Evolutionary conservation across 2,888 invertebrate genomes (phyloP).

Genomic region (Aphidius colemani): DNA sequence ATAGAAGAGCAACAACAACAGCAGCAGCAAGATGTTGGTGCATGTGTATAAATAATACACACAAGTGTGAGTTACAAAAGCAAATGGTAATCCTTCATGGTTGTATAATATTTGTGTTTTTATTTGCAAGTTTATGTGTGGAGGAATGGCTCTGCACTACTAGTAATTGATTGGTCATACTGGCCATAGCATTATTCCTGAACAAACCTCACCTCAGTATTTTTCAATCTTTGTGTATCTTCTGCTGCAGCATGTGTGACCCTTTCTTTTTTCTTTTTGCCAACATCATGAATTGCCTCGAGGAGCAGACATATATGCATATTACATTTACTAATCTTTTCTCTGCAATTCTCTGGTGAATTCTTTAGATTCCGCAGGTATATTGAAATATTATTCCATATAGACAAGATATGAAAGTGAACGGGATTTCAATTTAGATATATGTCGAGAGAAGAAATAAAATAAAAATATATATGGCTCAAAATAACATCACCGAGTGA

Average conservation of each 20-base stretch:
- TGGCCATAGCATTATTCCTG: slow-evolving; percentile 53
- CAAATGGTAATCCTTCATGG: slow-evolving; percentile 55
- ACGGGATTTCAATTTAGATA: slow-evolving; percentile 20
- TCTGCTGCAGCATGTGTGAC: no score
- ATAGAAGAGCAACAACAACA: slow-evolving; percentile 3
- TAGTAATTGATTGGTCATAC: slow-evolving; percentile 61
- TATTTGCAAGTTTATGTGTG: slow-evolving; percentile 42
- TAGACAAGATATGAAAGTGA: slow-evolving; percentile 17
- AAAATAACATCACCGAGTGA: background rate
- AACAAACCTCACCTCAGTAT: slow-evolving; percentile 40
- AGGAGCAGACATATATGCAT: slow-evolving; percentile 17
- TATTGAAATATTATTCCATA: slow-evolving; percentile 20
- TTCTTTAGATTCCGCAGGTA: slow-evolving; percentile 15
- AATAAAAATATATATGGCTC: slow-evolving; percentile 12
- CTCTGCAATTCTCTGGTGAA: slow-evolving; percentile 13
- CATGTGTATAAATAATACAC: background rate
- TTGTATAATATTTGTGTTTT: slow-evolving; percentile 51
- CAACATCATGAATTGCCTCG: background rate
- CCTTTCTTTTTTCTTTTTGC: no score
- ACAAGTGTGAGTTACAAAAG: slow-evolving; percentile 22
- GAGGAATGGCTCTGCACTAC: slow-evolving; percentile 54
- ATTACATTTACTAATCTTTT: slow-evolving; percentile 5
- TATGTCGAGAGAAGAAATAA: slow-evolving; percentile 5
- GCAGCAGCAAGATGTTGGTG: slow-evolving; percentile 37
- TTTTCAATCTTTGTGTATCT: background rate